A percentile compares a stretch with the other conserved stretches of the same genome.
These are phyloP conservation scores for Tipula vernalis DNA, from an alignment of 2,888 invertebrate species.

Conservation along the genomic window DNA sequence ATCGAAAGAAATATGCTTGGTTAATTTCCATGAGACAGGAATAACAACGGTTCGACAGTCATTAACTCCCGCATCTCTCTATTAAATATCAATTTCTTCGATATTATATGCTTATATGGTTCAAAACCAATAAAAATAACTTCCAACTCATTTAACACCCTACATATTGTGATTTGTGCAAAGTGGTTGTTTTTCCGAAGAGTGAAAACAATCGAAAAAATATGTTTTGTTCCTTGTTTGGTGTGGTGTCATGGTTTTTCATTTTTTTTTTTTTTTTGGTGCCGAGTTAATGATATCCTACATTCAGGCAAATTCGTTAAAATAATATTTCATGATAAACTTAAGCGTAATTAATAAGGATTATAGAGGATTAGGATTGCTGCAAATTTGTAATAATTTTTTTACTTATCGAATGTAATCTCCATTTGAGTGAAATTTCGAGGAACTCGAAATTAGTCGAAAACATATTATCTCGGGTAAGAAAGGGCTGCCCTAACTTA, in stretches of 20 bases:
- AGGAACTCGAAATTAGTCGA: too few relatives aligned
- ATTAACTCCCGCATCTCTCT: background rate
- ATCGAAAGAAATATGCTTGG: background rate
- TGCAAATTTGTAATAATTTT: too few relatives aligned
- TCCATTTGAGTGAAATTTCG: too few relatives aligned
- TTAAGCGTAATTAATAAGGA: background rate
- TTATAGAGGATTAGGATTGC: background rate
- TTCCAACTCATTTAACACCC: conserved; percentile 16
- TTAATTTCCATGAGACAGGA: background rate
- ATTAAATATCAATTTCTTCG: background rate
- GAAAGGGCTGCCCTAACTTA: too few relatives aligned
- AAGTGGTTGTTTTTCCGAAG: background rate
- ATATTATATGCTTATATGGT: background rate
- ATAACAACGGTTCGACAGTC: background rate
- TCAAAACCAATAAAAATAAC: conserved; percentile 8
- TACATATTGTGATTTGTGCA: background rate
- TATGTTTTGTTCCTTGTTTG: background rate
- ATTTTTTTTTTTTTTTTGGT: background rate
- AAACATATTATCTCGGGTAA: too few relatives aligned
- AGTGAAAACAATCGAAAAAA: background rate
- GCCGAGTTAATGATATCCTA: background rate
- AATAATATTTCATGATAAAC: background rate
- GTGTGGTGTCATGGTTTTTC: background rate
- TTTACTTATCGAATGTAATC: too few relatives aligned
- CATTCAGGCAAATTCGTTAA: background rate